A percentile compares a stretch with the other conserved stretches of the same genome.
Conservation (phyloP, 2,797 vertebrate species). For the Eulemur mongoz region DNA sequence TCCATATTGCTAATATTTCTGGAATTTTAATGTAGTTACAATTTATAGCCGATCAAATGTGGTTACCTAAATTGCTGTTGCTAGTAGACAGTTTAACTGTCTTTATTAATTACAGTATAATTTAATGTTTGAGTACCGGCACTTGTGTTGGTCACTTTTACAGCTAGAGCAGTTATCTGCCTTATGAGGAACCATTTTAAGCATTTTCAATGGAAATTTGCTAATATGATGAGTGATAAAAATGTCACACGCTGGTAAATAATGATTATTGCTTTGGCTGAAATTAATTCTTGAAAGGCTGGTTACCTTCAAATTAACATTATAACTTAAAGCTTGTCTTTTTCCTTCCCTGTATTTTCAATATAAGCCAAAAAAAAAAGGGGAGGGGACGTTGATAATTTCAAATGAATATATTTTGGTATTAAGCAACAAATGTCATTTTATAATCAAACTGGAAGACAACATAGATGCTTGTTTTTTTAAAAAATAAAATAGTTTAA, state of each 20-base stretch:
- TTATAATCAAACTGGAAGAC: not conserved
- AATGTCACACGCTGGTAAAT: constrained; percentile 88
- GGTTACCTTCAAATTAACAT: constrained; percentile 90
- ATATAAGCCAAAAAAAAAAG: not conserved
- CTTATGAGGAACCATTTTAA: constrained; percentile 91
- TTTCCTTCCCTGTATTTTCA: constrained; percentile 63
- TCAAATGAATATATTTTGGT: constrained; percentile 54
- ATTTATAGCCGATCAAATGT: constrained; percentile 99
- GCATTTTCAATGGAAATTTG: constrained; percentile 90
- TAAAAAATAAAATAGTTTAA: constrained; percentile 14
- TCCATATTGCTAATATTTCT: constrained; percentile 98
- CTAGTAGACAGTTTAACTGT: constrained; percentile 98
- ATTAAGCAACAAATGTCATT: not conserved
- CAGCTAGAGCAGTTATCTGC: constrained; percentile 88
- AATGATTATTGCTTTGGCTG: constrained; percentile 89
- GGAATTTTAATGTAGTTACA: constrained; percentile 96
- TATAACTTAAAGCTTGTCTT: constrained; percentile 83
- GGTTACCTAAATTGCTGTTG: constrained; percentile 99
- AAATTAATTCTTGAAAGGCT: constrained; percentile 88
- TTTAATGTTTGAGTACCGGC: constrained; percentile 93
- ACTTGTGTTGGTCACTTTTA: constrained; percentile 91
- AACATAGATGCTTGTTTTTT: not conserved
- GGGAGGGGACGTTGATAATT: constrained; percentile 7
- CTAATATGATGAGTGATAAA: constrained; percentile 92
- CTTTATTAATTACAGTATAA: constrained; percentile 98